Conservation (phyloP, 2,888 invertebrate species). For the Suillia variegata region DNA sequence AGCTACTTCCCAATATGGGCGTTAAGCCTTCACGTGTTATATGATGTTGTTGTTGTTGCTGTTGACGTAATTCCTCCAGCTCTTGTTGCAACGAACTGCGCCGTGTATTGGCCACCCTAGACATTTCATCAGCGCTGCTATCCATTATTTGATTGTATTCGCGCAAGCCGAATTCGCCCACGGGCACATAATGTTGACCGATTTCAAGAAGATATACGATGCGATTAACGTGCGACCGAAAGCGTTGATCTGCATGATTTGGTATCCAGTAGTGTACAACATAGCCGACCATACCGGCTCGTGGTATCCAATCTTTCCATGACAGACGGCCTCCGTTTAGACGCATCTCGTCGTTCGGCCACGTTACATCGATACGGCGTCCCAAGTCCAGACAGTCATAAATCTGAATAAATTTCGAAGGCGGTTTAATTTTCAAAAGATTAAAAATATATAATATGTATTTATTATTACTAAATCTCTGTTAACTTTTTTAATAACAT, state of each 20-base stretch:
- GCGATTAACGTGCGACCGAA: conserved; percentile 90
- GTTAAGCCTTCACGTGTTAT: conserved; percentile 39
- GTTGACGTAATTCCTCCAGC: conserved; percentile 42
- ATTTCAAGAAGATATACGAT: conserved; percentile 91
- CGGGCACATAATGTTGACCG: conserved; percentile 90
- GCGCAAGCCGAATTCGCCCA: conserved; percentile 86
- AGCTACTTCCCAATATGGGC: conserved; percentile 40
- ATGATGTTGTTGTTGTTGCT: conserved; percentile 21
- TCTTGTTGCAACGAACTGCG: conserved; percentile 50
- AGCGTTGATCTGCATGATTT: conserved; percentile 84
- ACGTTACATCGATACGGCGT: conserved; percentile 88
- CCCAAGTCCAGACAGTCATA: conserved; percentile 92
- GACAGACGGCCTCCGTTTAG: conserved; percentile 83
- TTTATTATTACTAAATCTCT: no score
- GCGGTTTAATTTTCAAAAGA: background rate
- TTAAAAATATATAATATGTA: background rate
- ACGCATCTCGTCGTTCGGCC: conserved; percentile 91
- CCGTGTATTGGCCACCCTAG: conserved; percentile 34
- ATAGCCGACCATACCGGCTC: conserved; percentile 90
- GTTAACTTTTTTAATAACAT: no score
- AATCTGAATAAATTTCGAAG: conserved; percentile 63
- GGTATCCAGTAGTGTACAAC: conserved; percentile 95
- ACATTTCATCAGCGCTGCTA: conserved; percentile 43
- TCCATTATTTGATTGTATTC: conserved; percentile 56
- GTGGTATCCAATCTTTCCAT: conserved; percentile 91